Conservation (phyloP, 2,113 vertebrate species). For the Halcyon malimbica region DNA sequence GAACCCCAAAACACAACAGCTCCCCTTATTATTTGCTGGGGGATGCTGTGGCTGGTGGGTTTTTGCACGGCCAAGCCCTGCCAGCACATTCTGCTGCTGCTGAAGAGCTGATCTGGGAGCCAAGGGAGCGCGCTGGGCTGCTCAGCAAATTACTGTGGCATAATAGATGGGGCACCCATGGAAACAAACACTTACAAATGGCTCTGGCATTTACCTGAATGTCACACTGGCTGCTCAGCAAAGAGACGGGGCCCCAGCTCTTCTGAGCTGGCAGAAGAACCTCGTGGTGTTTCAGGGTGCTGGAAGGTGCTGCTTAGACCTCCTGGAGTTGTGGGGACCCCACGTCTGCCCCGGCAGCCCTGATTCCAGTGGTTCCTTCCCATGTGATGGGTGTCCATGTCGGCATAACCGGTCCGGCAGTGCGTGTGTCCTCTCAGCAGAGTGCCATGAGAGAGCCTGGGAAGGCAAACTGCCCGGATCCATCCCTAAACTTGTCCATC, state of each 20-base stretch:
- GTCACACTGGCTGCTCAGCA: background rate
- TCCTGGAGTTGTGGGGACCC: background rate
- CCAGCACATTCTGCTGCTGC: background rate
- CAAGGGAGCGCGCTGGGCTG: fast-evolving
- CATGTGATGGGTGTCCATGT: fast-evolving
- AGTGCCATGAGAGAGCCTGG: fast-evolving
- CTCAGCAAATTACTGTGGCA: background rate
- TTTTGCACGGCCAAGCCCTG: fast-evolving
- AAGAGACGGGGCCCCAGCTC: background rate
- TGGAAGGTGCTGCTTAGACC: background rate
- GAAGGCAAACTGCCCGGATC: fast-evolving
- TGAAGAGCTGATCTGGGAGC: background rate
- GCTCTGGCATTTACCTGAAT: background rate
- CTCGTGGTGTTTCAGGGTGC: fast-evolving
- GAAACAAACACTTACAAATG: background rate
- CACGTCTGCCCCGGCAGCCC: fast-evolving
- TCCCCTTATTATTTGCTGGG: background rate
- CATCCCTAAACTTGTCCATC: background rate
- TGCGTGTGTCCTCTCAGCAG: fast-evolving
- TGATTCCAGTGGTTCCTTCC: fast-evolving
- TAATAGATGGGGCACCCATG: background rate
- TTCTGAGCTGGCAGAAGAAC: background rate
- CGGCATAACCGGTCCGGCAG: fast-evolving
- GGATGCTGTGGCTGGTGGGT: background rate
- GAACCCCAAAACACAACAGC: background rate